A percentile compares a stretch with the other conserved stretches of the same genome.
Conservation (phyloP, 1,140 invertebrate species). For the Samia ricini region DNA sequence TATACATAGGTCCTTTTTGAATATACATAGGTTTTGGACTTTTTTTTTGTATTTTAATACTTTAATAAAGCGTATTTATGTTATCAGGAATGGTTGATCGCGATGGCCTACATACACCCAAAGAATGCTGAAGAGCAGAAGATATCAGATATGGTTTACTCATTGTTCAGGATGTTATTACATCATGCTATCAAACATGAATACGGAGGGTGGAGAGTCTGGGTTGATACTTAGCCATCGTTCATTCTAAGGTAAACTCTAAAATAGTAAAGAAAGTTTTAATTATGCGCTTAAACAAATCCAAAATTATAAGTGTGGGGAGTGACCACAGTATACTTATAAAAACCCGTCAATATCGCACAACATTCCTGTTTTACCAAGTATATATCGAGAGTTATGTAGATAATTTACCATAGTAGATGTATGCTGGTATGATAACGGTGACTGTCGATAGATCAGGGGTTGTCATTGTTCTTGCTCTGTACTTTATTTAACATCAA, state of each 20-base stretch:
- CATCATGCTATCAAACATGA: constrained; percentile 99
- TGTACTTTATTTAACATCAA: too few relatives aligned
- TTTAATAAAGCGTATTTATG: neutral
- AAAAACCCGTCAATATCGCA: too few relatives aligned
- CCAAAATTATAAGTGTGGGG: too few relatives aligned
- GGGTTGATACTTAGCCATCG: constrained; percentile 99
- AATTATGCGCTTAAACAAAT: too few relatives aligned
- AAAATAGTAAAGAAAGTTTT: neutral
- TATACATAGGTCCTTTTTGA: neutral
- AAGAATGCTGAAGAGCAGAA: constrained; percentile 97
- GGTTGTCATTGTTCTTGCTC: too few relatives aligned
- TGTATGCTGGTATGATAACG: too few relatives aligned
- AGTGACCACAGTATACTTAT: too few relatives aligned
- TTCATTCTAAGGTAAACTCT: constrained; percentile 99
- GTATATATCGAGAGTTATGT: too few relatives aligned
- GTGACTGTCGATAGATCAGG: too few relatives aligned
- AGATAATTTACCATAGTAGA: too few relatives aligned
- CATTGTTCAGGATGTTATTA: constrained; percentile 95
- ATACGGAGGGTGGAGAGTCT: constrained; percentile 99
- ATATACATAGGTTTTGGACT: neutral
- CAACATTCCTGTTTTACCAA: too few relatives aligned
- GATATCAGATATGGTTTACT: constrained; percentile 98
- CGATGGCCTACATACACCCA: constrained; percentile 98
- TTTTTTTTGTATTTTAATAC: neutral
- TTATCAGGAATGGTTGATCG: constrained; percentile 95